Evolutionary conservation across 2,797 vertebrate genomes (phyloP).

Genomic region (Borostomias antarcticus): DNA sequence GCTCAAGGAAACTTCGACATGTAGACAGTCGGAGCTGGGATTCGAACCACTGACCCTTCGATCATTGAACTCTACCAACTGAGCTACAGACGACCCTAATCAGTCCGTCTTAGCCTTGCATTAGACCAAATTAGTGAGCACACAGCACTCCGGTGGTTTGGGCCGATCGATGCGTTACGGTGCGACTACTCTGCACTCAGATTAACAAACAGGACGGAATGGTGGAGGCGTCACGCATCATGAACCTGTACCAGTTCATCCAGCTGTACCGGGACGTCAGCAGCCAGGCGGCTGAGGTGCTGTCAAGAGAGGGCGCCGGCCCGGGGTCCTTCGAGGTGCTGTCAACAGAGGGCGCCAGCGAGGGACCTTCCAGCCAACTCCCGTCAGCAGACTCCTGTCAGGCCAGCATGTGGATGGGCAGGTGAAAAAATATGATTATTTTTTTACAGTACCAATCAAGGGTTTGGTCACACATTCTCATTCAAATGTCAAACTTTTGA

Average conservation of each 20-base stretch:
- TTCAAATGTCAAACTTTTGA: too few species aligned
- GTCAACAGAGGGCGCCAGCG: conserved; percentile 67
- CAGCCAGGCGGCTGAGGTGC: conserved; percentile 88
- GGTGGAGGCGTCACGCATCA: conserved; percentile 92
- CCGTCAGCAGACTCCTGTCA: conserved; percentile 86
- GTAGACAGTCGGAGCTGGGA: too few species aligned
- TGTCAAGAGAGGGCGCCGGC: conserved; percentile 71
- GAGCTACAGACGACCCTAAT: too few species aligned
- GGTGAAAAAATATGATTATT: too few species aligned
- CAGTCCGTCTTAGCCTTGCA: too few species aligned
- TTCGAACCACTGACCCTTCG: too few species aligned
- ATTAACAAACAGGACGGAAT: conserved; percentile 93
- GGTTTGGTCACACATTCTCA: too few species aligned
- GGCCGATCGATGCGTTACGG: neutral
- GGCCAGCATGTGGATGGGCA: conserved; percentile 98
- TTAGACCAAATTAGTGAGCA: too few species aligned
- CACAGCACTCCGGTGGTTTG: too few species aligned
- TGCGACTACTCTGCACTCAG: conserved; percentile 65
- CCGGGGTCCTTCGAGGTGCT: conserved; percentile 83
- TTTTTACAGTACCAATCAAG: too few species aligned
- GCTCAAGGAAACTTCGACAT: too few species aligned
- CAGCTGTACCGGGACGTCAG: conserved; percentile 96
- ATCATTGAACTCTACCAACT: too few species aligned
- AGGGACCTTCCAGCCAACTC: conserved; percentile 75
- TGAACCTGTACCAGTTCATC: conserved; percentile 98